Evolutionary conservation across 2,888 invertebrate genomes (phyloP).

Genomic region (Drosophila histrio): DNA sequence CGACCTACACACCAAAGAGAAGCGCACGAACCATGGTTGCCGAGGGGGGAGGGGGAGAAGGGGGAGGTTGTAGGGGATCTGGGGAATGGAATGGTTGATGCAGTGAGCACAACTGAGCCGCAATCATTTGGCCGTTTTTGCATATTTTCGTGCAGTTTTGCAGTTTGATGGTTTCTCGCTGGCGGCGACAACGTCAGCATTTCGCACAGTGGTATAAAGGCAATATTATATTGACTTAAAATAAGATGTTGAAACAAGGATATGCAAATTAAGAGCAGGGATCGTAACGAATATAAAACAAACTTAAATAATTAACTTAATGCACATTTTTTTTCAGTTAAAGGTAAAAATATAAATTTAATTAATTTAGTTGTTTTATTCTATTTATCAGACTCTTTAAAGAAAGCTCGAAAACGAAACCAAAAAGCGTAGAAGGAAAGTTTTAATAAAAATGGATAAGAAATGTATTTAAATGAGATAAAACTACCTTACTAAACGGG

Average conservation of each 20-base stretch:
- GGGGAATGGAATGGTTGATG: conserved; percentile 39
- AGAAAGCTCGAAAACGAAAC: no score
- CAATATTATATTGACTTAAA: neutral
- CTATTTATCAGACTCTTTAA: no score
- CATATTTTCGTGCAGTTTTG: conserved; percentile 74
- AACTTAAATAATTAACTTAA: no score
- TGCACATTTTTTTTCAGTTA: no score
- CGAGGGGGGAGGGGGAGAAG: neutral
- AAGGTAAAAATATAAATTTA: no score
- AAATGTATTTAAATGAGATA: no score
- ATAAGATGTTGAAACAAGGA: neutral
- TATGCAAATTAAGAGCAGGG: no score
- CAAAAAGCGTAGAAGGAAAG: no score
- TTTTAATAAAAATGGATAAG: no score
- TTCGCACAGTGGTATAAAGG: conserved; percentile 41
- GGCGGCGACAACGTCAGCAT: conserved; percentile 45
- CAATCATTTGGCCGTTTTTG: conserved; percentile 78
- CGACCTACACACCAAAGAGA: conserved; percentile 49
- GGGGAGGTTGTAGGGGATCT: neutral
- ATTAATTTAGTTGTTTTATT: no score
- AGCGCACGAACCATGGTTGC: neutral
- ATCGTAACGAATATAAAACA: no score
- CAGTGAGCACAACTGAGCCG: conserved; percentile 66
- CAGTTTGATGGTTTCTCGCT: conserved; percentile 68
- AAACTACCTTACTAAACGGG: no score